These are phyloP conservation scores for Nematostella vectensis DNA, from an alignment of 92 coral and sea anemone species.

Conservation along the genomic window DNA sequence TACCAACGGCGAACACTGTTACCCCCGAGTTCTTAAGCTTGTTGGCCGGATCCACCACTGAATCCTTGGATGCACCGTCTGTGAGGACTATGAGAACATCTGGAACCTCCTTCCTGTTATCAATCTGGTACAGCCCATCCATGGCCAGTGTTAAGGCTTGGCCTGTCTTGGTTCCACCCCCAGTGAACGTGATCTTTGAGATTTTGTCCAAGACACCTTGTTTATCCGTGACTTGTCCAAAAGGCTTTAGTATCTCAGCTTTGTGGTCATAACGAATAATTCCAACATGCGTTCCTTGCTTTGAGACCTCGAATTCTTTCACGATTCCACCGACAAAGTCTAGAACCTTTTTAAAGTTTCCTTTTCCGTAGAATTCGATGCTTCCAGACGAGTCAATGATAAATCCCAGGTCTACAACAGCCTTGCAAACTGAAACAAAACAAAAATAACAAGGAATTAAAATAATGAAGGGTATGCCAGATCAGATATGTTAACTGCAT, in stretches of 20 bases:
- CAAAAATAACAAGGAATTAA: too few relatives aligned
- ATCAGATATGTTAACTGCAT: too few relatives aligned
- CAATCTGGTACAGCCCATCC: slow-evolving; percentile 31
- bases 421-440: slow-evolving; percentile 38
- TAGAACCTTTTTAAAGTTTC: slow-evolving; percentile 39
- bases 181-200: slow-evolving; percentile 17
- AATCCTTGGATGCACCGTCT: slow-evolving; percentile 55
- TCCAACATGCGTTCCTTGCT: slow-evolving; percentile 45
- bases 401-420: slow-evolving; percentile 65
- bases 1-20: slow-evolving; percentile 45
- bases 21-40: slow-evolving; percentile 67
- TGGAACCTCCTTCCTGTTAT: slow-evolving; percentile 54
- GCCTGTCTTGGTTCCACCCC: slow-evolving; percentile 61
- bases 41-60: slow-evolving; percentile 49
- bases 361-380: slow-evolving; percentile 34
- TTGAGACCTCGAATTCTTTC: slow-evolving; percentile 38
- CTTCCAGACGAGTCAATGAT: slow-evolving; percentile 76
- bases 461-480: too few relatives aligned
- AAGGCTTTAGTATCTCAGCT: too few relatives aligned
- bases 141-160: slow-evolving; percentile 42
- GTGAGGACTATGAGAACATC: slow-evolving; percentile 49
- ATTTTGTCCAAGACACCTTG: too few relatives aligned
- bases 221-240: too few relatives aligned
- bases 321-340: slow-evolving; percentile 40
- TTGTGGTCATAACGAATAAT: too few relatives aligned